These are phyloP conservation scores for Crenuchus spilurus DNA, from an alignment of 2,797 vertebrate genomes.

Conservation along the genomic window DNA sequence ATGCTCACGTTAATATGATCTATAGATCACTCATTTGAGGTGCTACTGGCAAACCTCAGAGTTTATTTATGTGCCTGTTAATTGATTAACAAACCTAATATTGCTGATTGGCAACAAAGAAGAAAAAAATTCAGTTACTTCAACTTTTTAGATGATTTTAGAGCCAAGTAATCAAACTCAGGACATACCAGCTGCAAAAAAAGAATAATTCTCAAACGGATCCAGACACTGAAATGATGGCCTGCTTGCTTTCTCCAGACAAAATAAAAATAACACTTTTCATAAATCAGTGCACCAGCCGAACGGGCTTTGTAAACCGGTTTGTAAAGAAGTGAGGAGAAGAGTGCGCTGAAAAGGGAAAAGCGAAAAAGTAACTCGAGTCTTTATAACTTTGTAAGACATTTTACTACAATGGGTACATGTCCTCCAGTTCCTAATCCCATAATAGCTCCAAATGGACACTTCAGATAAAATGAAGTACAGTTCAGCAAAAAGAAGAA, in stretches of 20 bases:
- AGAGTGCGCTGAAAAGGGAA: not conserved
- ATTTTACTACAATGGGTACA: not conserved
- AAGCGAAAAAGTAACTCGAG: too few species aligned
- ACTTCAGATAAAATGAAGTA: not conserved
- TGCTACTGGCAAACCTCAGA: not conserved
- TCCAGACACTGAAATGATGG: too few species aligned
- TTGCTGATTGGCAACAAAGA: not conserved
- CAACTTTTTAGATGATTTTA: not conserved
- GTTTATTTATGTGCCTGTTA: not conserved
- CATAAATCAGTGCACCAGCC: not conserved
- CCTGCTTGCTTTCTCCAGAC: not conserved
- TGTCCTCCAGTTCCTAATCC: not conserved
- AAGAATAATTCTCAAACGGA: too few species aligned
- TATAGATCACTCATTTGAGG: too few species aligned
- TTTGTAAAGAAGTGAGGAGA: not conserved
- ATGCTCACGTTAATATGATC: too few species aligned
- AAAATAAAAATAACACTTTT: not conserved
- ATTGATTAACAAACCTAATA: not conserved
- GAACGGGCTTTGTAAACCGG: not conserved
- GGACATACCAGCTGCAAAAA: too few species aligned
- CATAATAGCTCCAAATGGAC: not conserved
- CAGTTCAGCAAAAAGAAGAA: too few species aligned
- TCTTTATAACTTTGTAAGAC: conserved; percentile 8
- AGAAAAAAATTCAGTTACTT: not conserved
- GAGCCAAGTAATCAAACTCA: not conserved